Conservation (phyloP, 2,888 invertebrate genomes). For the Cerceris rybyensis region DNA sequence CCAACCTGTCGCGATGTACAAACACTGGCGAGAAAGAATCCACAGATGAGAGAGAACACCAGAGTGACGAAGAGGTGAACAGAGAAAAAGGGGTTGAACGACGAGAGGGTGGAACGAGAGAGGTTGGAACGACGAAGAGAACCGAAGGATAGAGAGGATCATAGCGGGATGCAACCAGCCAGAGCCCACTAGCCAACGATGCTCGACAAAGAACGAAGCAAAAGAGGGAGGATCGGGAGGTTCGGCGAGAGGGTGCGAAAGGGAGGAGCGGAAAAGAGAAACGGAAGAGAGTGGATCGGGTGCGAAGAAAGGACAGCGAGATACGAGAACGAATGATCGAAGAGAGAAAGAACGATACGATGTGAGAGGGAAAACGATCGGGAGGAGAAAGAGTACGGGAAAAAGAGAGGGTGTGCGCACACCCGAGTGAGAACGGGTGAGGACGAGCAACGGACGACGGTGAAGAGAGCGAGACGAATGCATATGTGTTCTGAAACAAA, state of each 20-base stretch:
- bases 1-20: slow-evolving; percentile 61
- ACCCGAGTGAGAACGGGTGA: slow-evolving; percentile 45
- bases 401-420: slow-evolving; percentile 30
- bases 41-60: slow-evolving; percentile 24
- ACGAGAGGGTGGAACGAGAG: too few relatives aligned
- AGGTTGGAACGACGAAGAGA: too few relatives aligned
- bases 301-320: slow-evolving; percentile 19
- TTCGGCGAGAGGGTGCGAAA: slow-evolving; percentile 37
- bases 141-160: slow-evolving; percentile 24
- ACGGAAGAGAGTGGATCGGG: slow-evolving; percentile 1
- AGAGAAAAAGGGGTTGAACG: slow-evolving; percentile 13
- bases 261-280: slow-evolving; percentile 17
- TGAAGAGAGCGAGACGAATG: slow-evolving; percentile 62
- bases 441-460: slow-evolving; percentile 42
- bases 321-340: slow-evolving; percentile 14
- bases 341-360: slow-evolving; percentile 23
- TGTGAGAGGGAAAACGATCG: slow-evolving; percentile 36
- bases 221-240: background rate
- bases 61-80: slow-evolving; percentile 32
- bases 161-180: background rate
- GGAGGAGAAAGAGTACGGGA: slow-evolving; percentile 39
- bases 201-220: slow-evolving; percentile 7
- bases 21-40: slow-evolving; percentile 58
- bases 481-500: slow-evolving; percentile 79
- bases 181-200: background rate